Percentiles rank a stretch among this genome's conserved stretches.
Evolutionary conservation across 1,140 invertebrate genomes (phyloP).

Genomic region (Adoxophyes honmai): DNA sequence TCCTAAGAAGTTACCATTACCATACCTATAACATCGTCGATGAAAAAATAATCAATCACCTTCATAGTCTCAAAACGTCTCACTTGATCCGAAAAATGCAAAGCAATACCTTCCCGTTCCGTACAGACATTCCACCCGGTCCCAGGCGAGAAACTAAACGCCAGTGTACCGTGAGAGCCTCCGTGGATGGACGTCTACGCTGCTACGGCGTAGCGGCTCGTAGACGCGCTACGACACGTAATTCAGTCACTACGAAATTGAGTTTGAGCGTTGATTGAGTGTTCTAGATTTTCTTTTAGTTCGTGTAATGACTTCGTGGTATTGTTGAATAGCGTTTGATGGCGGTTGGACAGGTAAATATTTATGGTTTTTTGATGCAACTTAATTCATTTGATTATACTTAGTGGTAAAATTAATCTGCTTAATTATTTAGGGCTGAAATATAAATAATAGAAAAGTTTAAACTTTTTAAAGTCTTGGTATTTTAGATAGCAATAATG

Average conservation of each 20-base stretch:
- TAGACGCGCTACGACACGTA: slow-evolving; percentile 4
- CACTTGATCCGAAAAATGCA: slow-evolving; percentile 9
- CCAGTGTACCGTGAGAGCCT: slow-evolving; percentile 39
- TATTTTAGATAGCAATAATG: too few species aligned
- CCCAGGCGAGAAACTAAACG: neutral
- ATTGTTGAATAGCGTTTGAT: neutral
- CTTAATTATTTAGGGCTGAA: too few species aligned
- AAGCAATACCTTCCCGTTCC: slow-evolving; percentile 4
- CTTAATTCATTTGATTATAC: too few species aligned
- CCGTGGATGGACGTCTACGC: slow-evolving; percentile 43
- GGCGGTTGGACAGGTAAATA: neutral
- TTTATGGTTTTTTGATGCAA: too few species aligned
- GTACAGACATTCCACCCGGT: neutral
- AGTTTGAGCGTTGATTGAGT: slow-evolving; percentile 13
- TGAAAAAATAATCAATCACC: slow-evolving; percentile 4
- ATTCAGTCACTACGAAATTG: slow-evolving; percentile 7
- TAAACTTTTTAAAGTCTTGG: too few species aligned
- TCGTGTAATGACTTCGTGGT: neutral
- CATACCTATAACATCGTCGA: neutral
- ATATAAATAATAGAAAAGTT: too few species aligned
- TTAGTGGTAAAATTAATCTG: too few species aligned
- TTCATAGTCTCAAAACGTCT: slow-evolving; percentile 7
- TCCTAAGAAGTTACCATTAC: too few species aligned
- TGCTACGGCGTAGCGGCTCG: slow-evolving; percentile 30
- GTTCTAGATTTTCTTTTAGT: slow-evolving; percentile 2